Conservation (phyloP, 2,888 invertebrate species). For the Leucania comma region DNA sequence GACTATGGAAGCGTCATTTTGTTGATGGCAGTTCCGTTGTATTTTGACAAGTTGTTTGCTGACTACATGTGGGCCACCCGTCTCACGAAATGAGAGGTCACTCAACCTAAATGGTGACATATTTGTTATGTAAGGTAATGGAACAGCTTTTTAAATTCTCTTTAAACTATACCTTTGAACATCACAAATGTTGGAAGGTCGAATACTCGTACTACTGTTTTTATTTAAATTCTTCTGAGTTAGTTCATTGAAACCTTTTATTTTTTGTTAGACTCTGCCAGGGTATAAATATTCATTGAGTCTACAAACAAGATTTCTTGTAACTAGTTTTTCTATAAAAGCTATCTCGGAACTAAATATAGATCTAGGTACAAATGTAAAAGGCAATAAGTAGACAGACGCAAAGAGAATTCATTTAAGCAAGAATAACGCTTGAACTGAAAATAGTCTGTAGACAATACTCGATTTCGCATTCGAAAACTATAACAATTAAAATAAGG, state of each 20-base stretch:
- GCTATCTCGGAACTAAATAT: constrained; percentile 18
- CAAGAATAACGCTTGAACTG: neutral
- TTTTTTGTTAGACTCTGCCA: neutral
- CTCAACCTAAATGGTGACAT: constrained; percentile 71
- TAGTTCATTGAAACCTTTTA: neutral
- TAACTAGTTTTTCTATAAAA: constrained; percentile 26
- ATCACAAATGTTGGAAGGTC: constrained; percentile 12
- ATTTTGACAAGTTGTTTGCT: constrained; percentile 84
- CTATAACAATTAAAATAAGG: constrained; percentile 21
- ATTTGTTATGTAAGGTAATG: constrained; percentile 66
- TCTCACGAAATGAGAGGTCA: constrained; percentile 70
- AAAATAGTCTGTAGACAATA: neutral
- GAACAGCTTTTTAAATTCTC: constrained; percentile 24
- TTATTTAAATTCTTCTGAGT: neutral
- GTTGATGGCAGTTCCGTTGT: constrained; percentile 75
- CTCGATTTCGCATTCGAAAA: neutral
- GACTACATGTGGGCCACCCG: constrained; percentile 81
- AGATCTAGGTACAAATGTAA: constrained; percentile 11
- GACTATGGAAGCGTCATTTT: constrained; percentile 24
- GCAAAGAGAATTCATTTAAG: neutral
- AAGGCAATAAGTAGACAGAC: neutral
- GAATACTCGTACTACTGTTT: neutral
- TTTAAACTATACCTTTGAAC: constrained; percentile 19
- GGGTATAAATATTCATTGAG: constrained; percentile 18
- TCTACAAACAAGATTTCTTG: constrained; percentile 11